Conservation (phyloP, 2,888 invertebrate species). For the Temnothorax ravouxi region DNA sequence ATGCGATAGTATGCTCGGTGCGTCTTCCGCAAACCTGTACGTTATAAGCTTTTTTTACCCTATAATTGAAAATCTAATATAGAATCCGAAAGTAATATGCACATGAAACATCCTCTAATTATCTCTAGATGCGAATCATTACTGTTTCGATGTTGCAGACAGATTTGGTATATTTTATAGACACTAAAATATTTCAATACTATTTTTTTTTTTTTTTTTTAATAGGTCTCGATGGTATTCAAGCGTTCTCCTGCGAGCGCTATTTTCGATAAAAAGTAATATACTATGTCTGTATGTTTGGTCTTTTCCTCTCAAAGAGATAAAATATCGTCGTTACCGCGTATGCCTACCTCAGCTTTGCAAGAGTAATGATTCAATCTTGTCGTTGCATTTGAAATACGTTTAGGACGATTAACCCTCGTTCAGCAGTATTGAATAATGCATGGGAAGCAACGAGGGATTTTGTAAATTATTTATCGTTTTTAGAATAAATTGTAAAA, state of each 20-base stretch:
- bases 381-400: slow-evolving; percentile 18
- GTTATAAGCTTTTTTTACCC: slow-evolving; percentile 28
- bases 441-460: not conserved
- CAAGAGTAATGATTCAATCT: slow-evolving; percentile 31
- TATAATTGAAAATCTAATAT: not conserved
- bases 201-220: not conserved
- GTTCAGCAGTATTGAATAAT: slow-evolving; percentile 15
- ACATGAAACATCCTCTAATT: not conserved
- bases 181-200: not conserved
- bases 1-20: slow-evolving; percentile 6
- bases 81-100: slow-evolving; percentile 13
- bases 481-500: not conserved
- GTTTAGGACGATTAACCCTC: slow-evolving; percentile 31
- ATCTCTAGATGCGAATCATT: not conserved
- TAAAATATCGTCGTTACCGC: slow-evolving; percentile 18
- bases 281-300: not conserved
- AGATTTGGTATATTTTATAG: slow-evolving; percentile 10
- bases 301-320: not conserved
- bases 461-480: not conserved
- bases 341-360: slow-evolving; percentile 44
- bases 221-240: not conserved
- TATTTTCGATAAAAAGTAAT: slow-evolving; percentile 2
- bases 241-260: not conserved
- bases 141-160: slow-evolving; percentile 17
- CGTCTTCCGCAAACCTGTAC: slow-evolving; percentile 36